phyloP scores from a whole-genome alignment of 1,140 invertebrate genomes.

The Hylaeus anthracinus region DNA sequence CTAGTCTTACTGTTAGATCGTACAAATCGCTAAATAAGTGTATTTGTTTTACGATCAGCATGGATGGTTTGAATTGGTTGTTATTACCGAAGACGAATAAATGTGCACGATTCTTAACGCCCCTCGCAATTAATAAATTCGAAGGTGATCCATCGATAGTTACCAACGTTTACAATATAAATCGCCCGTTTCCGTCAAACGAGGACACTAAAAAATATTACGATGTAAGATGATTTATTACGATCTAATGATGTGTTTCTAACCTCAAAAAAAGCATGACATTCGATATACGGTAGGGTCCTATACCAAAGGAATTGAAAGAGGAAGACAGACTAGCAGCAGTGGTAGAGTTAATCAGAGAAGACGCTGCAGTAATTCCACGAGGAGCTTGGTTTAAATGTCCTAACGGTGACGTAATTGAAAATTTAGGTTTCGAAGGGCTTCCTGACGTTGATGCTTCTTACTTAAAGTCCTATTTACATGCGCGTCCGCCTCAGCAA shows the following conservation, averaged over 20 bases:
- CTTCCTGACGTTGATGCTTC: conserved; percentile 83
- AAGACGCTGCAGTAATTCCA: conserved; percentile 86
- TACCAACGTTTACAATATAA: conserved; percentile 78
- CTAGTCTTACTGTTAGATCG: background rate
- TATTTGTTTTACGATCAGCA: conserved; percentile 71
- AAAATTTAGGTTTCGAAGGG: conserved; percentile 86
- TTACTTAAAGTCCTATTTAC: conserved; percentile 85
- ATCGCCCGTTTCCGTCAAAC: conserved; percentile 73
- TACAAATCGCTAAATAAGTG: background rate
- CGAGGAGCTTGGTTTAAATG: conserved; percentile 87
- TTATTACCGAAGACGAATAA: conserved; percentile 84
- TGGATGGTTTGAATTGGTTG: conserved; percentile 86
- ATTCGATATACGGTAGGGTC: conserved; percentile 49
- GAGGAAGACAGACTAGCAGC: conserved; percentile 89
- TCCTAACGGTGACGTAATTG: conserved; percentile 84
- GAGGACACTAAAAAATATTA: conserved; percentile 58
- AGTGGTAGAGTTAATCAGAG: conserved; percentile 85
- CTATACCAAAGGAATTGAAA: conserved; percentile 81
- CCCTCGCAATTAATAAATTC: conserved; percentile 80
- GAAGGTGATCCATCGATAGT: conserved; percentile 82
- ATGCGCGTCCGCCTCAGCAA: conserved; percentile 84
- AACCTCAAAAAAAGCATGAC: background rate
- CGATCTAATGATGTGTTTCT: background rate
- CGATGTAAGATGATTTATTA: conserved; percentile 41
- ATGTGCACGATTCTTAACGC: conserved; percentile 82